Evolutionary conservation across 2,797 vertebrate species (phyloP).

Genomic region (Scolopax bukidnonensis): DNA sequence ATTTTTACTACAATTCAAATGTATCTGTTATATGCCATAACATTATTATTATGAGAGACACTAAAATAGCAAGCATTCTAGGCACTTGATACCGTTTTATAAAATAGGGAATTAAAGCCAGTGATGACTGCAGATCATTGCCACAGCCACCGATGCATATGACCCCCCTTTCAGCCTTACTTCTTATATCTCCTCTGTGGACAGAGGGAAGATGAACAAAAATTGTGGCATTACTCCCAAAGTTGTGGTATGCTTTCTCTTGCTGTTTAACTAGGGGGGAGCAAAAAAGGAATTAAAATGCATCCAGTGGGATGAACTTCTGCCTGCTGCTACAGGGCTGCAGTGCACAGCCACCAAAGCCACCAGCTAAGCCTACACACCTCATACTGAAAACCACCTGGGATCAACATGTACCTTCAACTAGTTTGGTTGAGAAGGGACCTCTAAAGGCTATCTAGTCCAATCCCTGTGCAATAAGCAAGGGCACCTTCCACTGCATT

Average conservation of each 20-base stretch:
- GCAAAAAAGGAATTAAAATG: not conserved
- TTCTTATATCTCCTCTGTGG: not conserved
- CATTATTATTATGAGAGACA: conserved; percentile 42
- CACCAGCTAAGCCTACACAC: not conserved
- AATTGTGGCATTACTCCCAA: not conserved
- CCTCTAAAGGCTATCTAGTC: not conserved
- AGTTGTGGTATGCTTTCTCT: not conserved
- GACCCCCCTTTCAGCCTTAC: not conserved
- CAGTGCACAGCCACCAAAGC: not conserved
- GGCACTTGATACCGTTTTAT: conserved; percentile 8
- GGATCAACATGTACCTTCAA: not conserved
- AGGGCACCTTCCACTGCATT: not conserved
- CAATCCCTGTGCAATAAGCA: not conserved
- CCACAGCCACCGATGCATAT: not conserved
- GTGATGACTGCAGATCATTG: not conserved
- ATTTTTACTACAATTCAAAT: conserved; percentile 64
- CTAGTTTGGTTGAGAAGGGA: not conserved
- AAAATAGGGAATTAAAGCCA: not conserved
- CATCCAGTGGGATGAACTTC: not conserved
- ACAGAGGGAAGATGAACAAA: not conserved
- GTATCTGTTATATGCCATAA: conserved; percentile 63
- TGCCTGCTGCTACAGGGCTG: not conserved
- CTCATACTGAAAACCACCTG: not conserved
- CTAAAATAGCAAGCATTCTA: conserved; percentile 52
- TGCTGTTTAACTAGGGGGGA: not conserved